Evolutionary conservation across 2,113 vertebrate genomes (phyloP), one percentile per base, ranked within the genome.

Genomic region (Zosterops borbonicus): DNA sequence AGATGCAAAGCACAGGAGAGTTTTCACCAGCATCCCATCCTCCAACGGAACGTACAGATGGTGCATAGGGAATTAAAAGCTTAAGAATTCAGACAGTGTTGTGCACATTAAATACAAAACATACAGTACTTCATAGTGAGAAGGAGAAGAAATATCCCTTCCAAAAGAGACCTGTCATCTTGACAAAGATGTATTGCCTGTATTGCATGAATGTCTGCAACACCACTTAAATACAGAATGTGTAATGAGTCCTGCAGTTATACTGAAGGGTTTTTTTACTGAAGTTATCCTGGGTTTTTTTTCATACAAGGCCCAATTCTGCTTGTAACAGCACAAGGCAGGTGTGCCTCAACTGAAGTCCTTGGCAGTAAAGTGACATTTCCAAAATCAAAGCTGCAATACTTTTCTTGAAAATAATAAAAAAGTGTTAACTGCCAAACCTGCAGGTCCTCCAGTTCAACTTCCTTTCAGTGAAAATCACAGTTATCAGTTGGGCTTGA

Each of bases 121-220:
- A 46, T 39, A 19, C 47, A 73, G 41, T 65, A 69, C 62, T 87
- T 87, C 41, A 17, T 4, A 50, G 37, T 5, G 53, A 25, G 62
- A 77, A 76, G 33, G 42, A 87, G 47, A 83, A 81, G 37, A 87
- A 83, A 58, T 46, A 25, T 90, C 44, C 50, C 31, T 73, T 89
- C 58, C 35, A 31, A 62, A 71, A 75, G 65, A 63, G 78, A 74
- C 24, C 33, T 80, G 70, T 92, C 84, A 91, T 58, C 37, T 50
- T 83, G 89, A 85, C 62, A 58, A 94, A 95, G 83, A 95, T 59
- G 6, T 59, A 94, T 85, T 69, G 67, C 37, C 86, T 58, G 16
- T 27, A 22, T 56, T 6, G 2, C 78, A 37, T 35, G 31, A 74
- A 55, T 0, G 4, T 76, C 93, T 95, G 93, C 53, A 85, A 35